Conservation (phyloP, 1,140 invertebrate species). For the Euwallacea fornicatus region DNA sequence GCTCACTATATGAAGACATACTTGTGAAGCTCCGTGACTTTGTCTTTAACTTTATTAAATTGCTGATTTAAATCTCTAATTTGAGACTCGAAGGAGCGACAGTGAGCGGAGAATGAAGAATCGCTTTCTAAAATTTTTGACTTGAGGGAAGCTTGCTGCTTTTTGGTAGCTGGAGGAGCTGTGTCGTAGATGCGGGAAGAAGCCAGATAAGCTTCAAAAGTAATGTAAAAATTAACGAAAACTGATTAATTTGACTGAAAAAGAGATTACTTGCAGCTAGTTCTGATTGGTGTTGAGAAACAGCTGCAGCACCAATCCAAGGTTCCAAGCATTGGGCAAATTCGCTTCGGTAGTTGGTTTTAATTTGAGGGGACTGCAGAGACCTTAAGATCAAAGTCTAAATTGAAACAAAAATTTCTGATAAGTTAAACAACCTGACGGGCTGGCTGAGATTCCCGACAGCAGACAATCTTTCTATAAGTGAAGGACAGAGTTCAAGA, state of each 20-base stretch:
- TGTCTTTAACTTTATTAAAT: constrained; percentile 64
- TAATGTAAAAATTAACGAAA: neutral
- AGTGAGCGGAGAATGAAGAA: constrained; percentile 68
- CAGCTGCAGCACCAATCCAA: constrained; percentile 58
- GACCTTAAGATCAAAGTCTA: constrained; percentile 43
- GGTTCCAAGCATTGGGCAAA: constrained; percentile 66
- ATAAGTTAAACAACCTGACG: constrained; percentile 55
- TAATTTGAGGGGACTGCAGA: constrained; percentile 61
- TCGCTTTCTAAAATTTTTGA: constrained; percentile 57
- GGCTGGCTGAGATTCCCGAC: constrained; percentile 70
- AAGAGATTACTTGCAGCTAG: constrained; percentile 45
- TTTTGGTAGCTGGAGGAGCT: constrained; percentile 54
- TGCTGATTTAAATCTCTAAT: constrained; percentile 65
- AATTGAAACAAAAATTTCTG: neutral
- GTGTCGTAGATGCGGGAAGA: constrained; percentile 49
- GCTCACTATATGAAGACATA: neutral
- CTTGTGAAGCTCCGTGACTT: constrained; percentile 64
- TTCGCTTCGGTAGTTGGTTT: constrained; percentile 66
- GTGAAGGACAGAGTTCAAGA: constrained; percentile 67
- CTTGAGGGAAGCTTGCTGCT: constrained; percentile 54
- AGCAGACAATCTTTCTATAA: constrained; percentile 65
- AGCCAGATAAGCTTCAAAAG: constrained; percentile 26
- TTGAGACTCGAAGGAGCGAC: constrained; percentile 65
- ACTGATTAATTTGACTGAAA: neutral
- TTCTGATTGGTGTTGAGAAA: constrained; percentile 51